Evolutionary conservation across 1,140 invertebrate species (phyloP).

Genomic region (Brachionus calyciflorus): DNA sequence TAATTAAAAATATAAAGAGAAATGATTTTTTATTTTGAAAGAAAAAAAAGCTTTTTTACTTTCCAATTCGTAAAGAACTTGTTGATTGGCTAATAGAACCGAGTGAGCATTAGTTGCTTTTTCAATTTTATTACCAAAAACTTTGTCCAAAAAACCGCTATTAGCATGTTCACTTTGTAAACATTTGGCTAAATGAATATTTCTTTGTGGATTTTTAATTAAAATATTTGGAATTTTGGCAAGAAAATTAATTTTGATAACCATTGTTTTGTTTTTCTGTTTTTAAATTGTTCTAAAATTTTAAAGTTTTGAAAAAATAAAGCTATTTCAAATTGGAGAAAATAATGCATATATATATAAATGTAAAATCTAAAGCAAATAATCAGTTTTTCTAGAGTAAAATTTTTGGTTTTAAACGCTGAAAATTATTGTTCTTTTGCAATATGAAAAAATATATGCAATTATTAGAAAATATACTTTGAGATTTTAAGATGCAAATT

Average conservation of each 20-base stretch:
- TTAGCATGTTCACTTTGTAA: not conserved
- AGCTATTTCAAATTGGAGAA: not conserved
- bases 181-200: not conserved
- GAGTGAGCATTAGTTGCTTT: slow-evolving; percentile 92
- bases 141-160: not conserved
- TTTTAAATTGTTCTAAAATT: not conserved
- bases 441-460: too few species aligned
- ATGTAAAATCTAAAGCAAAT: too few species aligned
- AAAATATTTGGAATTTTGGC: not conserved
- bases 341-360: too few species aligned
- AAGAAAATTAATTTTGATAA: not conserved
- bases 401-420: too few species aligned
- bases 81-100: slow-evolving; percentile 86
- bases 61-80: slow-evolving; percentile 86
- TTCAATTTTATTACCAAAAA: slow-evolving; percentile 69
- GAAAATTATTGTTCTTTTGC: too few species aligned
- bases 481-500: too few species aligned
- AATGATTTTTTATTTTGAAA: not conserved
- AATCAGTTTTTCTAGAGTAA: too few species aligned
- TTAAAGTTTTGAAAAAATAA: not conserved
- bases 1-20: not conserved
- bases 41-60: slow-evolving; percentile 64
- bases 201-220: not conserved
- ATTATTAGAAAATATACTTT: too few species aligned
- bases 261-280: too few species aligned